Evolutionary conservation across 2,797 vertebrate species (phyloP).

Genomic region (Catharus ustulatus): DNA sequence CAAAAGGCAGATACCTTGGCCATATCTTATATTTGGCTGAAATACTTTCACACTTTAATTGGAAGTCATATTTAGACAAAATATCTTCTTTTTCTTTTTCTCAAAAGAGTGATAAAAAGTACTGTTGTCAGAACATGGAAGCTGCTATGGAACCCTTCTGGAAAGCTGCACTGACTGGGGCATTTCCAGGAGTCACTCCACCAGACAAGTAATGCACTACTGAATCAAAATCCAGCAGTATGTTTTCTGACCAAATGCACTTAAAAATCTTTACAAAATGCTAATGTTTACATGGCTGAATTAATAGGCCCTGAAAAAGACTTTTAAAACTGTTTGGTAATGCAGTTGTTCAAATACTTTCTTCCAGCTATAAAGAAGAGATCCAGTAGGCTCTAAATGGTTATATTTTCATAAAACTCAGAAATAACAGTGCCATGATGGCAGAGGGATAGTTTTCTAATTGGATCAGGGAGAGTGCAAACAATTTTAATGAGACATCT

Average conservation of each 20-base stretch:
- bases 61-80: neutral
- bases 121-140: neutral
- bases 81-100: neutral
- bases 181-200: neutral
- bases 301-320: neutral
- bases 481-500: neutral
- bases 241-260: neutral
- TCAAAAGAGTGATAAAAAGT: neutral
- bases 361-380: neutral
- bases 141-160: neutral
- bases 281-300: neutral
- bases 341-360: neutral
- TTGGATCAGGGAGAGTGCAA: neutral
- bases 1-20: neutral
- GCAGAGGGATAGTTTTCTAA: neutral
- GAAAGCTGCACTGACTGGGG: neutral
- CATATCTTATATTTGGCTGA: neutral
- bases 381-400: neutral
- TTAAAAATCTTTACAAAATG: neutral
- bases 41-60: neutral
- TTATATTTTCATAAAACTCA: neutral
- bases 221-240: neutral
- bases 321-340: neutral
- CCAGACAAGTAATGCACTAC: neutral
- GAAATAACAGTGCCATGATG: neutral